A percentile compares a stretch with the other conserved stretches of the same genome.
Conservation (phyloP, 2,113 vertebrate genomes). For the Brachionichthys hirsutus region DNA sequence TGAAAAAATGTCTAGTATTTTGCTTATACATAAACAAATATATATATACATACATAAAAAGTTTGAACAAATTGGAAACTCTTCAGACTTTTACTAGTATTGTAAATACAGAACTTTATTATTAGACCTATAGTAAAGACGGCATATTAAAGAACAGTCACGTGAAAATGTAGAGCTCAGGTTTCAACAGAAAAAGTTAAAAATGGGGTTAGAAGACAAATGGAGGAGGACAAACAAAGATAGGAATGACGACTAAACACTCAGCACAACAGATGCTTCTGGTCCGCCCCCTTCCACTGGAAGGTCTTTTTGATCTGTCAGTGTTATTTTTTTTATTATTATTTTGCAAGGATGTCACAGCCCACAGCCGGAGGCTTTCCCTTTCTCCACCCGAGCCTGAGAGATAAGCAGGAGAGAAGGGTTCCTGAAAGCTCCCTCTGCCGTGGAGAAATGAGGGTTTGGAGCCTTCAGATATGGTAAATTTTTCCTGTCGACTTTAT, state of each 20-base stretch:
- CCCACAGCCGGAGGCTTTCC: slow-evolving; percentile 33
- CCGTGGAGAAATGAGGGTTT: slow-evolving; percentile 27
- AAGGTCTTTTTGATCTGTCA: slow-evolving; percentile 47
- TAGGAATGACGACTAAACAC: slow-evolving; percentile 30
- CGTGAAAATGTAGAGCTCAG: too few species aligned
- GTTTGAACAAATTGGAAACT: too few species aligned
- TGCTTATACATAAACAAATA: background rate
- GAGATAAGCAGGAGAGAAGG: slow-evolving; percentile 3
- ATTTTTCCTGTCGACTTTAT: background rate
- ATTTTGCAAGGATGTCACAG: slow-evolving; percentile 28
- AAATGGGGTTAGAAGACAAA: background rate
- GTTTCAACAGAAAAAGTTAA: background rate
- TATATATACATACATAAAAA: too few species aligned
- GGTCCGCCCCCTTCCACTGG: slow-evolving; percentile 38
- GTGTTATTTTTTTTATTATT: slow-evolving; percentile 13
- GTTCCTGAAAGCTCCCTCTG: slow-evolving; percentile 32
- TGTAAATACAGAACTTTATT: too few species aligned
- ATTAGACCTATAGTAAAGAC: too few species aligned
- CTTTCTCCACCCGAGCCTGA: background rate
- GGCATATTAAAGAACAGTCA: too few species aligned
- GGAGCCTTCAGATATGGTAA: background rate
- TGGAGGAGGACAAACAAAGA: background rate
- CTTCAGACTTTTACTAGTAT: too few species aligned
- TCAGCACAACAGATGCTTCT: slow-evolving; percentile 32
- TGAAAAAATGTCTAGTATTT: background rate